Evolutionary conservation across 92 coral and sea anemone species (phyloP), one percentile per base, ranked within the genome.

Genomic region (Phenganax marumi): DNA sequence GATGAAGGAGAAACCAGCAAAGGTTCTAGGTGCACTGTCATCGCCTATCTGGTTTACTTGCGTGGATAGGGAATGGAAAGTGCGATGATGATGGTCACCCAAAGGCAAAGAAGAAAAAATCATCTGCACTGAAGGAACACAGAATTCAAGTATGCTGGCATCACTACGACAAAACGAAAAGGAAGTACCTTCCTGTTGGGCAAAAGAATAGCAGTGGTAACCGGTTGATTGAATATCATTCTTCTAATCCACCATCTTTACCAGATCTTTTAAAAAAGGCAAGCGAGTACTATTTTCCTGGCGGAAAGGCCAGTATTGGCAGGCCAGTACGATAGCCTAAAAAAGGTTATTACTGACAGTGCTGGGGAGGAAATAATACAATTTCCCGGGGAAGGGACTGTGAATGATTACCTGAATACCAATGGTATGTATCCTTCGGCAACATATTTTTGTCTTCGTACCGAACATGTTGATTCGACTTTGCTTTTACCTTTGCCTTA

Each of bases 141-240:
- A 87, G 85, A 69, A 70, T 87, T 51, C 90, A 83, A 51, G 81
- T 87, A 18, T 73, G 87, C 16, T 87, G 87, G 87, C 18, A 70
- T 26, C 87, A 87, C 69, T 83, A 87, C 57, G 87, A 83, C 79
- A 39, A 52, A 48, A 51, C 50, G 17, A 82, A 55, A 49, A 79
- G 80, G 52, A 56, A 52, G 33, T 76, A 82, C 73, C 68, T 51
- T 39, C 74, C 90, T 71, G 84, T 87, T 87, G 75, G 87, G 61
- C 84, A 83, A 77, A 87, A 87, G 70, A 84, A 77, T 19, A 87
- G 90, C 50, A 84, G 87, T 70, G 87, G 77, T 53, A 84, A 81
- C 68, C 85, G 87, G 9, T 83, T 77, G 70, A 55, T 77, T 68
- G 72, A 53, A 53, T 87, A 77, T 51, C 79, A 76, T 21, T 49